A percentile compares a stretch with the other conserved stretches of the same genome.
These are phyloP conservation scores for Anguilla anguilla DNA, from an alignment of 2,797 vertebrate species.

Conservation along the genomic window DNA sequence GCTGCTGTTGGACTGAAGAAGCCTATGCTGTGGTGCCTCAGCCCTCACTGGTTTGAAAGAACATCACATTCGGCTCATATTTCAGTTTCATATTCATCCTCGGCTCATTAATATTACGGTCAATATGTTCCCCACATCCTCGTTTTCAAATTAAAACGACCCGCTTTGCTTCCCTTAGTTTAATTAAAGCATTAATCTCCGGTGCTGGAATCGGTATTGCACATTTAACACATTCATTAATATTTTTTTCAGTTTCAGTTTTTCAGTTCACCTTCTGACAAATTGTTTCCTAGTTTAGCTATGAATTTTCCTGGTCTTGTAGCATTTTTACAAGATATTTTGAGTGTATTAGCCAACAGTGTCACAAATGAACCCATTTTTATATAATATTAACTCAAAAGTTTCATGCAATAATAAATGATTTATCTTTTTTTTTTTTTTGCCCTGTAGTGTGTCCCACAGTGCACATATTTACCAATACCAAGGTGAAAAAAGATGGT, in stretches of 20 bases:
- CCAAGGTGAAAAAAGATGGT: neutral
- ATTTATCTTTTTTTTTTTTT: neutral
- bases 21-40: neutral
- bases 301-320: neutral
- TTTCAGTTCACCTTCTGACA: neutral
- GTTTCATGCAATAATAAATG: neutral
- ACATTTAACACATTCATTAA: neutral
- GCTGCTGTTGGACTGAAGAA: neutral
- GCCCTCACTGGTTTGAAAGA: neutral
- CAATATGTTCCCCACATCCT: neutral
- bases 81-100: constrained; percentile 10
- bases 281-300: neutral
- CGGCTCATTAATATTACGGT: neutral
- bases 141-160: neutral
- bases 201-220: neutral
- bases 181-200: neutral
- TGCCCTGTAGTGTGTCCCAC: neutral
- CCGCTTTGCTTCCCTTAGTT: neutral
- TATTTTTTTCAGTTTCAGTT: neutral
- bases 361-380: neutral
- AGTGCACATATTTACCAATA: neutral
- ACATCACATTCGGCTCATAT: neutral
- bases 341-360: neutral
- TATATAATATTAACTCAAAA: neutral
- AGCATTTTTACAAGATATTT: too few relatives aligned